These are phyloP conservation scores for Chloebia gouldiae DNA, from an alignment of 2,113 vertebrate species.

Conservation along the genomic window DNA sequence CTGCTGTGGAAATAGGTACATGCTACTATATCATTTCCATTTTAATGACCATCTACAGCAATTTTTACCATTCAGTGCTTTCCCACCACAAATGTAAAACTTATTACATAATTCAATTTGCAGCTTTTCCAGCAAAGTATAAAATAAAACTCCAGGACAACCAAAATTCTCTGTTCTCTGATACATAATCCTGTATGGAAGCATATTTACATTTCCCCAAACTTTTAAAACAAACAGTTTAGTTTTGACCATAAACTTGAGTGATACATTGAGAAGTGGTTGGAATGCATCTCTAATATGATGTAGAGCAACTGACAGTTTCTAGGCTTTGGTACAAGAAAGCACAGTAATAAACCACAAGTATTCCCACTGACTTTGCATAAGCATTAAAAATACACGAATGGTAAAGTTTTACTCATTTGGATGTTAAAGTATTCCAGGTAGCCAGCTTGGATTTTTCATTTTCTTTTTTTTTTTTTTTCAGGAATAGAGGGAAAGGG, in stretches of 20 bases:
- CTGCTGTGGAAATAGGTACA: neutral
- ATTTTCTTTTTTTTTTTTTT: neutral
- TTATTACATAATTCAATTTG: neutral
- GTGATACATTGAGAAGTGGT: neutral
- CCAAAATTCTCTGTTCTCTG: neutral
- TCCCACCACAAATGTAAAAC: neutral
- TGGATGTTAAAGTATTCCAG: neutral
- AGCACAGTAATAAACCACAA: neutral
- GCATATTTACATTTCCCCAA: neutral
- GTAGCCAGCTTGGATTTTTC: neutral
- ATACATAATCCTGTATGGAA: neutral
- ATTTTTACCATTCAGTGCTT: neutral
- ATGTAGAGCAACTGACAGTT: neutral
- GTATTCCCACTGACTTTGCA: neutral
- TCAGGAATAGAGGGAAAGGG: neutral
- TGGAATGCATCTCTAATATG: neutral
- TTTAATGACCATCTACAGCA: neutral
- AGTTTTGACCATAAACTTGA: neutral
- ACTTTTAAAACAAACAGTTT: neutral
- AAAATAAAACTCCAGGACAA: neutral
- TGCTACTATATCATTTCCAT: neutral
- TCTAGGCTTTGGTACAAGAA: conserved; percentile 6
- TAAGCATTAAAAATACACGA: neutral
- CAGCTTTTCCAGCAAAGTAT: neutral
- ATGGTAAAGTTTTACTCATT: neutral